Evolutionary conservation across 2,888 invertebrate genomes (phyloP).

Genomic region (Atethmia centrago): DNA sequence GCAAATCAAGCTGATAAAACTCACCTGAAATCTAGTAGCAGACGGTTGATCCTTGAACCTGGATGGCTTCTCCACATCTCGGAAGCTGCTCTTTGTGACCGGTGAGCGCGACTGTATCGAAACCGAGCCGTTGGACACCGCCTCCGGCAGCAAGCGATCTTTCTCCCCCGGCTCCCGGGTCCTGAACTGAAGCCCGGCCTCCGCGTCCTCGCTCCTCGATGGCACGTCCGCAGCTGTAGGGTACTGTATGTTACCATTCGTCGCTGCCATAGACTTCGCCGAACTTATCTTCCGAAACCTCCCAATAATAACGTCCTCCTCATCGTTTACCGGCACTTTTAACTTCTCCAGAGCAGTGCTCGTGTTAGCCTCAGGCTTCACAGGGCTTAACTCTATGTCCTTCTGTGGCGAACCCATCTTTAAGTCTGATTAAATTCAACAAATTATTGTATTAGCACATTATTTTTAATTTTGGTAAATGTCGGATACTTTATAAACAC

Average conservation of each 20-base stretch:
- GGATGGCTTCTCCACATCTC: constrained; percentile 91
- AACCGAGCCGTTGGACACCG: constrained; percentile 70
- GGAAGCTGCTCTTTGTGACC: constrained; percentile 91
- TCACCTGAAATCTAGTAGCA: constrained; percentile 91
- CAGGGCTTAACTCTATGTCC: constrained; percentile 86
- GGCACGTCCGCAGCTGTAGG: constrained; percentile 82
- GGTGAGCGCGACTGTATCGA: constrained; percentile 72
- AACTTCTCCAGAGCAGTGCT: constrained; percentile 71
- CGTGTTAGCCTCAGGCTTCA: constrained; percentile 75
- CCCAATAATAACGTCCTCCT: constrained; percentile 88
- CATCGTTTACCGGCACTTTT: constrained; percentile 78
- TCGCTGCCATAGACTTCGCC: constrained; percentile 89
- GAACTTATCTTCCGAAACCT: constrained; percentile 89
- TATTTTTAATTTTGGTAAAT: constrained; percentile 26
- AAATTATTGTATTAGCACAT: constrained; percentile 52
- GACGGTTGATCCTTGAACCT: constrained; percentile 91
- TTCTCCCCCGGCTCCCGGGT: constrained; percentile 76
- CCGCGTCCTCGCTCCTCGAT: constrained; percentile 78
- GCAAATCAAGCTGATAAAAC: constrained; percentile 6
- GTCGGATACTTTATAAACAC: constrained; percentile 14
- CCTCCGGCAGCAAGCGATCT: constrained; percentile 78
- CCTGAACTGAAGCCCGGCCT: constrained; percentile 83
- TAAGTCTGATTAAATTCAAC: constrained; percentile 17
- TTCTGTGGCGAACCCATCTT: constrained; percentile 83
- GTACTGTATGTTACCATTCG: constrained; percentile 87